Conservation (phyloP, 2,888 invertebrate genomes). For the Glyphotaelius pellucidus region DNA sequence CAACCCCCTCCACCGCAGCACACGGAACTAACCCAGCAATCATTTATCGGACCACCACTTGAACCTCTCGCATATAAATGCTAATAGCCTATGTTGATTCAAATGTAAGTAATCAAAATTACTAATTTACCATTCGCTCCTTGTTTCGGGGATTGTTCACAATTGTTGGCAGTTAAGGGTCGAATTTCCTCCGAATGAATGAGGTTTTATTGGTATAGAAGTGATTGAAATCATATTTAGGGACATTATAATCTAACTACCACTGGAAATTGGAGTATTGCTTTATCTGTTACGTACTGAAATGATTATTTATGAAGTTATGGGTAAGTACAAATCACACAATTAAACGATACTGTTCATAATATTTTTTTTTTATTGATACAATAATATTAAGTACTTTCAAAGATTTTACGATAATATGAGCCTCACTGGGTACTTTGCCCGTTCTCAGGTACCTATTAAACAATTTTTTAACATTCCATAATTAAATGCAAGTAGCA, state of each 20-base stretch:
- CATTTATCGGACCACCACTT: conserved; percentile 9
- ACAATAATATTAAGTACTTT: too few relatives aligned
- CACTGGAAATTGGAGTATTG: background rate
- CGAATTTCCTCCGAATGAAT: background rate
- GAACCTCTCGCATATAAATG: background rate
- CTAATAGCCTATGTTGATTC: background rate
- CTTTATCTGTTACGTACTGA: background rate
- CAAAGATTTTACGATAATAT: too few relatives aligned
- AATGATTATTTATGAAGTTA: background rate
- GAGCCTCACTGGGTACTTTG: too few relatives aligned
- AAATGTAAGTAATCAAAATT: conserved; percentile 1
- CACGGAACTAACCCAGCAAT: background rate
- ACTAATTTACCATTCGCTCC: background rate
- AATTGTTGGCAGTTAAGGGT: background rate
- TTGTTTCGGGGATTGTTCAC: background rate
- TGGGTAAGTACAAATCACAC: too few relatives aligned
- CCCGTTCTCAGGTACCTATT: too few relatives aligned
- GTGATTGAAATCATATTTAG: background rate
- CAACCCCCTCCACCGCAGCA: background rate
- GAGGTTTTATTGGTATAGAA: background rate
- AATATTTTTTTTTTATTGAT: too few relatives aligned
- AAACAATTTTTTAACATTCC: too few relatives aligned
- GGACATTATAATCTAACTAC: background rate
- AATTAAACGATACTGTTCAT: too few relatives aligned
- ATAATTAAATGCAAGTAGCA: too few relatives aligned